Evolutionary conservation across 2,113 vertebrate genomes (phyloP).

Genomic region (Bubo blakistoni): DNA sequence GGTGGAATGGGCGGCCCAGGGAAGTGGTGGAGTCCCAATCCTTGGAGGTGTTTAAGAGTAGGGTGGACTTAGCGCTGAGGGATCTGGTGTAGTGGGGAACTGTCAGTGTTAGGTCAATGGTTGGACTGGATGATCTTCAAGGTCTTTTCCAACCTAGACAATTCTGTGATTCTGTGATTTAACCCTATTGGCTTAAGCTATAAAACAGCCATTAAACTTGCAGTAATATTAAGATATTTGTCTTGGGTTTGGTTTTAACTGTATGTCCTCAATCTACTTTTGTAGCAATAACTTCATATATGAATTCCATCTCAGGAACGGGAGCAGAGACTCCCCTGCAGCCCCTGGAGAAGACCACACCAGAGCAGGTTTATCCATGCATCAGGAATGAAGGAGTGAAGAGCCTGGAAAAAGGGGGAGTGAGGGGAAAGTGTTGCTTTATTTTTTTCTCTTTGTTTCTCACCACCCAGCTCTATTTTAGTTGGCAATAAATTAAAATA

Average conservation of each 20-base stretch:
- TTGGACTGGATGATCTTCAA: too few species aligned
- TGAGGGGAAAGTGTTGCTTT: not conserved
- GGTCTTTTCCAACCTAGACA: too few species aligned
- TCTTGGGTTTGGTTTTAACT: not conserved
- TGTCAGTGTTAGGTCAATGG: too few species aligned
- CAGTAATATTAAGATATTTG: not conserved
- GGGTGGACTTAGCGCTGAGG: too few species aligned
- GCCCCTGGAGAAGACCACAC: not conserved
- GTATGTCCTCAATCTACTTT: not conserved
- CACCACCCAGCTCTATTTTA: not conserved
- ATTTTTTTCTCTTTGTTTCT: not conserved
- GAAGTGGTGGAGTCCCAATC: too few species aligned
- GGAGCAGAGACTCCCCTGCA: not conserved
- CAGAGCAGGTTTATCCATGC: not conserved
- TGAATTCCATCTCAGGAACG: not conserved
- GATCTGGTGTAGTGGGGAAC: too few species aligned
- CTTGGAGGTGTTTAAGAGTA: too few species aligned
- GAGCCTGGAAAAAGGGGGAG: accelerated
- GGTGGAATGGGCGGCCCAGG: too few species aligned
- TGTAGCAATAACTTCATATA: not conserved
- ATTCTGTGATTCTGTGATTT: too few species aligned
- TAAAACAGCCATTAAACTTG: not conserved
- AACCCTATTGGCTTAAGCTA: not conserved
- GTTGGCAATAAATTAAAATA: not conserved
- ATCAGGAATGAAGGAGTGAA: not conserved